These are phyloP conservation scores for Pedetes capensis DNA, from an alignment of 2,113 vertebrate species.

Conservation along the genomic window DNA sequence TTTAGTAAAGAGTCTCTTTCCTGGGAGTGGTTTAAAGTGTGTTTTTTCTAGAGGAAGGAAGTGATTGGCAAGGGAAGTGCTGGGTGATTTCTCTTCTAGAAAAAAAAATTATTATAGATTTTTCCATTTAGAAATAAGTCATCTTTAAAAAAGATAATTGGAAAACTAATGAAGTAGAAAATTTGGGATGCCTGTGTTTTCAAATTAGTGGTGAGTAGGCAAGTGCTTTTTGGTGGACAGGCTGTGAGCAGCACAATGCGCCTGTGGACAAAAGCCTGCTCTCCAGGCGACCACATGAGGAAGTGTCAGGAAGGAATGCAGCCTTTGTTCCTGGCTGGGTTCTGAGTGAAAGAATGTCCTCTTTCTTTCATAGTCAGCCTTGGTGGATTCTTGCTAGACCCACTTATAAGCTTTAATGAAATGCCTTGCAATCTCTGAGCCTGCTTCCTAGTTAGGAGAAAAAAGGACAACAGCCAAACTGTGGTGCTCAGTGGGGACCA, in stretches of 20 bases:
- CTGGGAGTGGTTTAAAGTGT: background rate
- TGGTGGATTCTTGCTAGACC: background rate
- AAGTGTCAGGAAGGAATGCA: background rate
- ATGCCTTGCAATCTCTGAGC: background rate
- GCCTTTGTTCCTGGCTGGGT: slow-evolving; percentile 42
- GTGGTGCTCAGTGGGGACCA: background rate
- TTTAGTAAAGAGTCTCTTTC: background rate
- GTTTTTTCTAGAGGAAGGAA: background rate
- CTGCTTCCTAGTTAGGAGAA: background rate
- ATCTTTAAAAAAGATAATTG: background rate
- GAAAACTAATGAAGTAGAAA: background rate
- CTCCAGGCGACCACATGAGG: background rate
- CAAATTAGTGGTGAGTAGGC: background rate
- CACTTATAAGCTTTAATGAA: background rate
- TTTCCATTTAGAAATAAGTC: slow-evolving; percentile 35
- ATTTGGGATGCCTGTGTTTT: background rate
- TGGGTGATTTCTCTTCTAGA: background rate
- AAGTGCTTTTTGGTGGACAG: background rate
- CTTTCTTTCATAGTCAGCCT: slow-evolving; percentile 24
- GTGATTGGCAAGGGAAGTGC: background rate
- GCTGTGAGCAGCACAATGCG: background rate
- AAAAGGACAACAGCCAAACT: background rate
- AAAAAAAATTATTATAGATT: slow-evolving; percentile 4
- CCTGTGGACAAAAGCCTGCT: background rate
- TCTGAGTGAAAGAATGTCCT: slow-evolving; percentile 11